Conservation (phyloP, 2,113 vertebrate genomes). For the Psittacara wagleri region DNA sequence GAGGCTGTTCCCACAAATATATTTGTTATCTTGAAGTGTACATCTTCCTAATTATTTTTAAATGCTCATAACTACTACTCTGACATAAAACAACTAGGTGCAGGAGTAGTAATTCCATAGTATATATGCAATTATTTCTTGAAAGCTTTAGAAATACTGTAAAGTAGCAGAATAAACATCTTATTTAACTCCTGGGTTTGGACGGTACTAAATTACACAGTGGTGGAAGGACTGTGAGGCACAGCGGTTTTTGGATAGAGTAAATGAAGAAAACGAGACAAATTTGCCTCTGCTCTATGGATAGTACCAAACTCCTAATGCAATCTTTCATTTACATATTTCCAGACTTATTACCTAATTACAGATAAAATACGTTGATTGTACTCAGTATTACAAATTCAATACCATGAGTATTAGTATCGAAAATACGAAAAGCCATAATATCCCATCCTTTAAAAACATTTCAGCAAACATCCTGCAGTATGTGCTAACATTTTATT, state of each 20-base stretch:
- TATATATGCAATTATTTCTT: not conserved
- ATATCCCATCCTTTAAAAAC: not conserved
- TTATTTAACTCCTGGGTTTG: not conserved
- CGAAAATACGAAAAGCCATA: not conserved
- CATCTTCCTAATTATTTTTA: not conserved
- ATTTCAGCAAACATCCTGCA: not conserved
- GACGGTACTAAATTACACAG: not conserved
- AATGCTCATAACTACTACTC: not conserved
- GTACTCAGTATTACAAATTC: not conserved
- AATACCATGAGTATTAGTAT: not conserved
- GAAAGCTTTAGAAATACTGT: not conserved
- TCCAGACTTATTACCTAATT: not conserved
- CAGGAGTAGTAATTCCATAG: not conserved
- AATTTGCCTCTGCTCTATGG: not conserved
- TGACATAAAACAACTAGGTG: not conserved
- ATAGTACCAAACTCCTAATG: not conserved
- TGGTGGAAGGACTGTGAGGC: not conserved
- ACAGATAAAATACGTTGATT: not conserved
- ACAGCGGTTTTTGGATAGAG: not conserved
- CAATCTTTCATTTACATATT: not conserved
- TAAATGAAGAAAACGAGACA: not conserved
- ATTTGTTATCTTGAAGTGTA: not conserved
- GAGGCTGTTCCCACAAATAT: not conserved
- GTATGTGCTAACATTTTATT: not conserved
- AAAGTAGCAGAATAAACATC: not conserved